Evolutionary conservation across 2,888 invertebrate genomes (phyloP).

Genomic region (Anodontia alba): DNA sequence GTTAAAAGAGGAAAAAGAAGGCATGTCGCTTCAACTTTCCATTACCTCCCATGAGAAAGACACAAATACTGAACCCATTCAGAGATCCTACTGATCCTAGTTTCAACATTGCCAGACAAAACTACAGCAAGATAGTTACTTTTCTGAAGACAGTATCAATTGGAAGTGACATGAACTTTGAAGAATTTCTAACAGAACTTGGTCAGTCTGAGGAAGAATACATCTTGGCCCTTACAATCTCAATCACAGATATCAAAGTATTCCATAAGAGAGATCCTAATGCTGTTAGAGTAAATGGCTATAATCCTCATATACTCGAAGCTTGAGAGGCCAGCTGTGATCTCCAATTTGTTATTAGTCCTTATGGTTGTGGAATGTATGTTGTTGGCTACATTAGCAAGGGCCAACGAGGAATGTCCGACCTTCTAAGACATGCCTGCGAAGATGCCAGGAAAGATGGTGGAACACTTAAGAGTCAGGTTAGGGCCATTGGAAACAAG

Average conservation of each 20-base stretch:
- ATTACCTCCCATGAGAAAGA: constrained; percentile 32
- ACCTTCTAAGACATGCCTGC: constrained; percentile 41
- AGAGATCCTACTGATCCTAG: not conserved
- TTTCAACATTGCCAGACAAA: not conserved
- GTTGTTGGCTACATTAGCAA: constrained; percentile 54
- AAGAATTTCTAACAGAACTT: not conserved
- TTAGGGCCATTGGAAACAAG: too few species aligned
- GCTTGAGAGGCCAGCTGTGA: constrained; percentile 35
- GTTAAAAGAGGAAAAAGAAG: constrained; percentile 35
- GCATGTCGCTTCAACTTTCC: constrained; percentile 48
- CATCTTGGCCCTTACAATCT: not conserved
- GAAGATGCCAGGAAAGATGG: too few species aligned
- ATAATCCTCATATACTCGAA: constrained; percentile 29
- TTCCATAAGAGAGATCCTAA: too few species aligned
- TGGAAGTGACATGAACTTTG: constrained; percentile 26
- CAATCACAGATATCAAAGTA: not conserved
- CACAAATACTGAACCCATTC: constrained; percentile 24
- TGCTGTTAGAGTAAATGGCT: constrained; percentile 43
- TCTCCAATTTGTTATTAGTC: constrained; percentile 31
- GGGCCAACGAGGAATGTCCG: constrained; percentile 56
- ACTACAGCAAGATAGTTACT: constrained; percentile 15
- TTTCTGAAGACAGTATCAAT: not conserved
- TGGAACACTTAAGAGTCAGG: too few species aligned
- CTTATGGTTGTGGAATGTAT: constrained; percentile 51
- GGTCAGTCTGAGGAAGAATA: constrained; percentile 13